These are phyloP conservation scores for Neuroterus valhalla DNA, from an alignment of 1,140 invertebrate genomes.

Conservation along the genomic window DNA sequence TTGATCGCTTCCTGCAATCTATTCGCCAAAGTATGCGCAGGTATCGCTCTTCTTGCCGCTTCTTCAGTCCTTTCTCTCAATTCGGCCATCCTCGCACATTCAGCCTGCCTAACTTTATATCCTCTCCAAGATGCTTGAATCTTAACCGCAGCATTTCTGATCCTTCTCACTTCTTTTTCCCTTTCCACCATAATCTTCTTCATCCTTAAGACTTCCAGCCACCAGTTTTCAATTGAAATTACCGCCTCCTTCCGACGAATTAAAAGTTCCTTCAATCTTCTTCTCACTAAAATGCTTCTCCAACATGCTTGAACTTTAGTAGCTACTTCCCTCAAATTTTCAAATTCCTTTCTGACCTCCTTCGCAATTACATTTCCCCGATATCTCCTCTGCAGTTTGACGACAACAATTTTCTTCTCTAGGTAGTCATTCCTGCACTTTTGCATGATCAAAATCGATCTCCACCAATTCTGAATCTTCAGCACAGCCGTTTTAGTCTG, in stretches of 20 bases:
- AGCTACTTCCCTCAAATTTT: slow-evolving; percentile 53
- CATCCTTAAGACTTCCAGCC: slow-evolving; percentile 49
- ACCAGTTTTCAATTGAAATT: slow-evolving; percentile 47
- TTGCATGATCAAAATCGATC: slow-evolving; percentile 64
- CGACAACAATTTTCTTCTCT: slow-evolving; percentile 54
- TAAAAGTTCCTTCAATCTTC: slow-evolving; percentile 10
- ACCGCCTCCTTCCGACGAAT: slow-evolving; percentile 32
- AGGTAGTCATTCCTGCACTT: slow-evolving; percentile 61
- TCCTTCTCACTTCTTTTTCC: slow-evolving; percentile 60
- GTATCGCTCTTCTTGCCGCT: slow-evolving; percentile 66
- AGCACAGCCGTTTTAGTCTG: slow-evolving; percentile 54
- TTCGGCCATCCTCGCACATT: slow-evolving; percentile 62
- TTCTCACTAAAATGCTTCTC: slow-evolving; percentile 58
- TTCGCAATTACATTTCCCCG: slow-evolving; percentile 62
- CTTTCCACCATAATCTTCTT: slow-evolving; percentile 71
- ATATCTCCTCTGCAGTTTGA: slow-evolving; percentile 67
- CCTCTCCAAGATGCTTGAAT: slow-evolving; percentile 82
- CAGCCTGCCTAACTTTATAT: slow-evolving; percentile 71
- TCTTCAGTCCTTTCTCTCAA: slow-evolving; percentile 73
- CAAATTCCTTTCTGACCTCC: slow-evolving; percentile 57
- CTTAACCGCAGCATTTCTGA: slow-evolving; percentile 73
- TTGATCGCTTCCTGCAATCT: slow-evolving; percentile 48
- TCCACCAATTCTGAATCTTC: slow-evolving; percentile 73
- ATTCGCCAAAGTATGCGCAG: slow-evolving; percentile 48
- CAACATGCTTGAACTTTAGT: slow-evolving; percentile 68